These are phyloP conservation scores for Montifringilla adamsi DNA, from an alignment of 2,113 vertebrate species.

Conservation along the genomic window DNA sequence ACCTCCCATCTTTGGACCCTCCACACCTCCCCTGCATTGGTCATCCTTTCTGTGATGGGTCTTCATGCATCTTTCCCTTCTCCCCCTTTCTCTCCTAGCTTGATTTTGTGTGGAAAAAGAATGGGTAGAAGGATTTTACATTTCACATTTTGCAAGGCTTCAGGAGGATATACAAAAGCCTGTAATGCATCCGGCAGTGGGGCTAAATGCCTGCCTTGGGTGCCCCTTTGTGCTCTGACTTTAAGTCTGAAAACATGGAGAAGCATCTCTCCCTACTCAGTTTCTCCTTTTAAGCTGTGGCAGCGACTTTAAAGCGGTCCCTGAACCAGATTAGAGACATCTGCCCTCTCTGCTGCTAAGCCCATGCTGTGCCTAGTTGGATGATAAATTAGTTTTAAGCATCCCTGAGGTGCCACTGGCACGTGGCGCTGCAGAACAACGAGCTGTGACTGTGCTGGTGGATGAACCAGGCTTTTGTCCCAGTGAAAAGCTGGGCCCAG, in stretches of 20 bases:
- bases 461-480: neutral
- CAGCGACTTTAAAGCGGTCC: neutral
- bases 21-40: neutral
- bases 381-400: conserved; percentile 27
- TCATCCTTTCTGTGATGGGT: neutral
- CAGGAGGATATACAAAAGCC: neutral
- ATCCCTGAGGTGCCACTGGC: neutral
- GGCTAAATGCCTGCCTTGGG: rapidly evolving
- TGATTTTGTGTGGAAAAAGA: neutral
- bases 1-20: neutral
- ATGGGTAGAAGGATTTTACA: neutral
- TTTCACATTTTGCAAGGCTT: neutral
- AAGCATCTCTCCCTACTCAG: neutral
- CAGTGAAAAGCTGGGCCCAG: rapidly evolving
- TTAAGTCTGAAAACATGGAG: neutral
- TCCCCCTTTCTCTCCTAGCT: neutral
- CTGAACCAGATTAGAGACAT: neutral
- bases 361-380: neutral
- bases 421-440: neutral
- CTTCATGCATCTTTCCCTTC: neutral
- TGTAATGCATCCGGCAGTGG: rapidly evolving
- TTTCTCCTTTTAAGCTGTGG: neutral
- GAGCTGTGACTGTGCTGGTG: neutral
- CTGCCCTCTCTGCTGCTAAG: neutral
- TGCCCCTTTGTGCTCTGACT: neutral